Evolutionary conservation across 2,888 invertebrate genomes (phyloP), one percentile per base, ranked within the genome.

Genomic region (Cetonia aurata): DNA sequence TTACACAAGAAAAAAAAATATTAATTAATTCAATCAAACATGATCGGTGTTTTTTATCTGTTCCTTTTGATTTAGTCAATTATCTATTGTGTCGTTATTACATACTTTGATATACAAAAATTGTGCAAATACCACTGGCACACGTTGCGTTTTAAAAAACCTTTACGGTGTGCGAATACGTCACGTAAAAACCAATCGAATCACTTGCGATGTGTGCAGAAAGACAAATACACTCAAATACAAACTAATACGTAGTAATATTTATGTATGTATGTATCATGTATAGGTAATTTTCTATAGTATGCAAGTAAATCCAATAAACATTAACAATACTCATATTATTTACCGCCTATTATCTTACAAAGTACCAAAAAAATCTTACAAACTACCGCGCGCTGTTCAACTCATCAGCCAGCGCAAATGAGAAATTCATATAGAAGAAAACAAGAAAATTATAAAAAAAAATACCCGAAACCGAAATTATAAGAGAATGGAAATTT

Each of bases 61-160:
- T 52, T 25, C 25, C 12, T 52, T 25, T 52, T 52, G 15, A 25
- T 25, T 17, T 19, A 52, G 68, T 72, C 37, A 67, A n/a, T 10
- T 57, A 59, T 41, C 19, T 52, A 37, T 37, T 37, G 37, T 37
- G 37, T 37, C 37, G 66, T 48, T 48, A 72, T 71, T 72, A n/a
- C n/a, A n/a, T n/a, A 74, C 76, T 77, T 79, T 78, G 80, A 80
- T 79, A 48, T 48, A 13, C 37, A 10, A 37, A 37, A 37, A 79
- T 77, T 73, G 81, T 80, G 80, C 80, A 79, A 79, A 76, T 77
- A 78, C 76, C 75, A 77, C 73, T 74, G 73, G 69, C 74, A 75
- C 74, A 75, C 73, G 74, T 77, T 37, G 37, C 73, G 74, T 77
- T 37, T 3, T 37, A 10, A 8, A 37, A 37, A 37, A 79, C 78